Evolutionary conservation across 2,113 vertebrate genomes (phyloP).

Genomic region (Conger conger): DNA sequence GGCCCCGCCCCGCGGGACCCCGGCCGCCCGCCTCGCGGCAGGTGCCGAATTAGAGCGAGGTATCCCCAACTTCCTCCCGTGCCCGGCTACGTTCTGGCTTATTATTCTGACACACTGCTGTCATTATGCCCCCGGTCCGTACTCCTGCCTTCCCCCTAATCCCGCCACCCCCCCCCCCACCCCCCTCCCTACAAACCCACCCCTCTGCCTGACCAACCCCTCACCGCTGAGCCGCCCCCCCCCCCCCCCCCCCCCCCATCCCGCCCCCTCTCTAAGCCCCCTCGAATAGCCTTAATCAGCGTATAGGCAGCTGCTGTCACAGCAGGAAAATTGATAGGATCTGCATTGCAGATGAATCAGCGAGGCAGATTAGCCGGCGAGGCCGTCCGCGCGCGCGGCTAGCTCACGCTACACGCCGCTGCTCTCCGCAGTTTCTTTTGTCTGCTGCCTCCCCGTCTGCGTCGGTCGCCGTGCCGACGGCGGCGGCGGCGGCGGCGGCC

Average conservation of each 20-base stretch:
- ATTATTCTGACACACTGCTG: constrained; percentile 41
- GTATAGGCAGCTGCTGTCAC: constrained; percentile 61
- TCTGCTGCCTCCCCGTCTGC: constrained; percentile 31
- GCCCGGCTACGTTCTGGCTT: constrained; percentile 52
- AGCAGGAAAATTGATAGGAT: constrained; percentile 61
- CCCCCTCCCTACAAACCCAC: constrained; percentile 24
- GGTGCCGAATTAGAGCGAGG: constrained; percentile 67
- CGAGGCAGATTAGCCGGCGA: constrained; percentile 53
- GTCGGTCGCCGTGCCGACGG: constrained; percentile 31
- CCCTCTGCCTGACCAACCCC: not conserved
- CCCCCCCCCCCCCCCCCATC: constrained; percentile 36
- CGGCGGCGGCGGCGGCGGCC: not conserved
- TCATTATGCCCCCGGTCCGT: constrained; percentile 33
- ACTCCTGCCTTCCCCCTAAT: constrained; percentile 32
- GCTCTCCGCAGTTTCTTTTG: constrained; percentile 52
- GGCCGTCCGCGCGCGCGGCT: constrained; percentile 40
- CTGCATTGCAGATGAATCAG: constrained; percentile 63
- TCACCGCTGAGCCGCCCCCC: constrained; percentile 44
- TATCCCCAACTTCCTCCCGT: constrained; percentile 48
- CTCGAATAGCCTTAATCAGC: constrained; percentile 54
- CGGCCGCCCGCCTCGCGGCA: constrained; percentile 59
- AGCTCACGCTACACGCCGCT: constrained; percentile 36
- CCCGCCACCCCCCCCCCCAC: constrained; percentile 29
- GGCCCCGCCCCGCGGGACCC: not conserved
- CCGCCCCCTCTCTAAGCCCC: constrained; percentile 27